These are phyloP conservation scores for Drosophila neotestacea DNA, from an alignment of 2,888 invertebrate genomes.

Conservation along the genomic window DNA sequence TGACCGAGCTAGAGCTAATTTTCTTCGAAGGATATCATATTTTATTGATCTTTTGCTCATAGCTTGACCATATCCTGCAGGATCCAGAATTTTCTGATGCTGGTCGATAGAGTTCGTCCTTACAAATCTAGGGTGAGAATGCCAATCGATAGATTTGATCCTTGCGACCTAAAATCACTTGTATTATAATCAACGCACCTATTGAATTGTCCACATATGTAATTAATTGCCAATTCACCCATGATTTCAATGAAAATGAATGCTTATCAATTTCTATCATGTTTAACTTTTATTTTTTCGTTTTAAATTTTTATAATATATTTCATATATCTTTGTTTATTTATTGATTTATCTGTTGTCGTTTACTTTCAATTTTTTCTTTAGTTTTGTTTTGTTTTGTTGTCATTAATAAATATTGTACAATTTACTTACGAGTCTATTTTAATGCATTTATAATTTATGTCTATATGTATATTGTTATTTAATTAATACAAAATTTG, in stretches of 20 bases:
- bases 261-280: constrained; percentile 9
- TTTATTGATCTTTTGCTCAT: no score
- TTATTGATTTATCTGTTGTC: constrained; percentile 16
- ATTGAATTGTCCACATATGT: no score
- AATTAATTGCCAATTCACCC: no score
- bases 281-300: constrained; percentile 46
- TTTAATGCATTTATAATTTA: constrained; percentile 29
- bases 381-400: constrained; percentile 23
- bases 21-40: no score
- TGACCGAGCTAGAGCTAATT: no score
- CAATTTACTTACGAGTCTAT: constrained; percentile 53
- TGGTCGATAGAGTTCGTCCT: no score
- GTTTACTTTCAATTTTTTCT: constrained; percentile 7
- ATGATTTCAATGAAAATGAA: background rate
- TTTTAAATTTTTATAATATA: constrained; percentile 51
- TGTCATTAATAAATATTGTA: constrained; percentile 66
- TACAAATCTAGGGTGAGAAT: no score
- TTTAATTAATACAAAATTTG: constrained; percentile 18
- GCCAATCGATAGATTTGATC: no score
- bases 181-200: no score
- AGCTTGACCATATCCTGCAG: no score
- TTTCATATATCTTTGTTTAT: constrained; percentile 52
- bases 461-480: constrained; percentile 5
- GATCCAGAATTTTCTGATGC: no score
- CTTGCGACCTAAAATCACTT: no score